phyloP scores from a whole-genome alignment of 1,140 invertebrate genomes.

The Anadara kagoshimensis region DNA sequence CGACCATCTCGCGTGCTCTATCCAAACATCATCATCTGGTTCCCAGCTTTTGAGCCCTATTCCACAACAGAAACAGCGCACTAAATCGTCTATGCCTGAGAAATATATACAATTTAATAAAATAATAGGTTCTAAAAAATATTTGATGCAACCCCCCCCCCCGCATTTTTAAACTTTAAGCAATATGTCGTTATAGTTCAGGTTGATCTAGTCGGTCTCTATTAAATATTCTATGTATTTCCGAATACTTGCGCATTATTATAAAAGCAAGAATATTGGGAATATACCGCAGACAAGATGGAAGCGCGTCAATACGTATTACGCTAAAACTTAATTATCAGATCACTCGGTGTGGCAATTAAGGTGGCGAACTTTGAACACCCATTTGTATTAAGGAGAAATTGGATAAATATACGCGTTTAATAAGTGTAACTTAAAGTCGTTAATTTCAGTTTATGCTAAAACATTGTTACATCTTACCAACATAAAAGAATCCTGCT shows the following conservation, averaged over 20 bases:
- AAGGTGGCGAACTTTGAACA: no score
- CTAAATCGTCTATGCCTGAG: constrained; percentile 83
- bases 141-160: no score
- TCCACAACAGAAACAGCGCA: constrained; percentile 89
- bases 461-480: background rate
- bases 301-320: no score
- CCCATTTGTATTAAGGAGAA: no score
- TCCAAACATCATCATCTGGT: constrained; percentile 88
- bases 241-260: background rate
- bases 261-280: no score
- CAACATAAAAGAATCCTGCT: constrained; percentile 18
- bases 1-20: constrained; percentile 91
- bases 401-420: no score
- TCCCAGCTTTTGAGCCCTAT: constrained; percentile 92
- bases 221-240: background rate
- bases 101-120: background rate
- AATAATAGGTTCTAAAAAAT: background rate
- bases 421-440: no score
- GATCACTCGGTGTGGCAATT: no score
- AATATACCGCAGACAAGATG: no score
- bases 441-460: no score
- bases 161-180: background rate
- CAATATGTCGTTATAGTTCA: background rate
- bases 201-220: background rate
- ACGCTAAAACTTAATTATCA: no score